Evolutionary conservation across 2,113 vertebrate species (phyloP), one percentile per base, ranked within the genome.

Genomic region (Amia ocellicauda): DNA sequence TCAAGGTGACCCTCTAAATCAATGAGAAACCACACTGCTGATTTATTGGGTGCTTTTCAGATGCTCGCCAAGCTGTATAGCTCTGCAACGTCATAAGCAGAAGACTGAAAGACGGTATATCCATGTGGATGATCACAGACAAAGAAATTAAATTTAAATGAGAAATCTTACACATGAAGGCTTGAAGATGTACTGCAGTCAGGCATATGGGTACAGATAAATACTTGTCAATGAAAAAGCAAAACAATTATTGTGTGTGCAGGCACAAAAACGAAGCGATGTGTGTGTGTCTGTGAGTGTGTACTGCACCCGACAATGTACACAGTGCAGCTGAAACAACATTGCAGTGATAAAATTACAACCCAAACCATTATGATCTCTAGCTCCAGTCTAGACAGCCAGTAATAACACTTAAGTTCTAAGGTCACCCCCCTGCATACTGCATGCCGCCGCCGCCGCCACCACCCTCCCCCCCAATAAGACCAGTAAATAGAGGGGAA

Each of bases 1-100:
- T 49, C 26, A 64, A 64, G 63, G 63, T 64, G 53, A 64, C 63
- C 63, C 42, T 57, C 40, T 20, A n/a, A 26, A 36, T 36, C n/a
- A 2, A 43, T 63, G 22, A 28, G 27, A 22, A 40, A 13, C 20
- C 2, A 41, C 31, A 36, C 5, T 5, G 31, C 13, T 58, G 56
- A 36, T 58, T 17, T 29, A 56, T 29, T 29, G 24, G 54, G 54
- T 26, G 27, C 27, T 27, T 29, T 4, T 24, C 53, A 3, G 53
- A 17, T 27, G 29, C 26, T 3, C 8, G 26, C 53, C 22, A n/a
- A n/a, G n/a, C n/a, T n/a, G n/a, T n/a, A n/a, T n/a, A n/a, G n/a
- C n/a, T n/a, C n/a, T n/a, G n/a, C n/a, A n/a, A n/a, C n/a, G n/a
- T n/a, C n/a, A n/a, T n/a, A n/a, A n/a, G n/a, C n/a, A n/a, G n/a